A percentile compares a stretch with the other conserved stretches of the same genome.
phyloP scores from a whole-genome alignment of 2,797 vertebrate species.

The Lepus oiostolus region DNA sequence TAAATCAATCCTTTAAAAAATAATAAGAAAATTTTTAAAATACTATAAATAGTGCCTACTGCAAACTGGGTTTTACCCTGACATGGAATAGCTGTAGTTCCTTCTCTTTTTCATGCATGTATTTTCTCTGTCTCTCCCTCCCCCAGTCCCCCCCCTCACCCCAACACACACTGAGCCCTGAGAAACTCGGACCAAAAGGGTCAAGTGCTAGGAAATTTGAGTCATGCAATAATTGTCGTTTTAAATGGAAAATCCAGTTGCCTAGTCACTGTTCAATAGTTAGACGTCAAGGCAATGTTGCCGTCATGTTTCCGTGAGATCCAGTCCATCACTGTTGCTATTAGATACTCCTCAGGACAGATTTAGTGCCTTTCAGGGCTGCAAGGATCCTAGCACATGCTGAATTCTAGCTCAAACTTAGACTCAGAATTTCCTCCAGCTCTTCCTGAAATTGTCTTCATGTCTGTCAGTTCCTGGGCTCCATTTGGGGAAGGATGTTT shows the following conservation, averaged over 20 bases:
- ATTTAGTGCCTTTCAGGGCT: not conserved
- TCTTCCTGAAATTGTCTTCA: not conserved
- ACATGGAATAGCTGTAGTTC: not conserved
- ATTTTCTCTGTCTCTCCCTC: too few relatives aligned
- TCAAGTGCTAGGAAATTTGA: not conserved
- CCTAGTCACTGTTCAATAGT: not conserved
- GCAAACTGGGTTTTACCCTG: not conserved
- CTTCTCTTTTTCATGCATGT: not conserved
- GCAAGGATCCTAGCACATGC: not conserved
- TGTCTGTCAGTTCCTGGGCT: not conserved
- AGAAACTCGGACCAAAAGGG: not conserved
- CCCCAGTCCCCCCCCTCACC: too few relatives aligned
- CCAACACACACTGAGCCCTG: not conserved
- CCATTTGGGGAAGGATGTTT: not conserved
- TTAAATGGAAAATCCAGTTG: constrained; percentile 15
- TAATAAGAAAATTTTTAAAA: not conserved
- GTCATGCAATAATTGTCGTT: not conserved
- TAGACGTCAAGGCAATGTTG: not conserved
- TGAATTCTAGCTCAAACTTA: not conserved
- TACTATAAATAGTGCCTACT: not conserved
- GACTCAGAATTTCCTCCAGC: not conserved
- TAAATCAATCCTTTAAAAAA: too few relatives aligned
- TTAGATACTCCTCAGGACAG: not conserved
- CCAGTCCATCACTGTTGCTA: not conserved
- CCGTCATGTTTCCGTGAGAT: not conserved